Conservation (phyloP, 2,113 vertebrate species). For the Anser brachyrhynchus region DNA sequence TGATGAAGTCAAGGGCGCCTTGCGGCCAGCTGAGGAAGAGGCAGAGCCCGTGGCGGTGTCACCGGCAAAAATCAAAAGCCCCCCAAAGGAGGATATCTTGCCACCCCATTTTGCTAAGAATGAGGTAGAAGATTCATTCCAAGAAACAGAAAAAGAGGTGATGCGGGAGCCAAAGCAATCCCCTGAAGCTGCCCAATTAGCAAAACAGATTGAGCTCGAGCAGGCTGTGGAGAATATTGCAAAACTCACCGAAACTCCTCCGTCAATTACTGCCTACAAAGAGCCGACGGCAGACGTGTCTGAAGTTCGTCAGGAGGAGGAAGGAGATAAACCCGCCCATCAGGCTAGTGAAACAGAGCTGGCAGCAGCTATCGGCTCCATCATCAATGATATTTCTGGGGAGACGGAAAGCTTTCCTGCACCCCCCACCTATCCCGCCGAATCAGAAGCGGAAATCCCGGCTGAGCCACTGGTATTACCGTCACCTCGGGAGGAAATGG, state of each 20-base stretch:
- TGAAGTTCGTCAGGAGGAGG: conserved; percentile 79
- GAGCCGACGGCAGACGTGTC: conserved; percentile 76
- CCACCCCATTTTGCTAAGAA: conserved; percentile 69
- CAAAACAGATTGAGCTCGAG: conserved; percentile 92
- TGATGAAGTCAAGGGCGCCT: conserved; percentile 81
- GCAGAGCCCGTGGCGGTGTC: conserved; percentile 62
- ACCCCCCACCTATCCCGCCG: conserved; percentile 73
- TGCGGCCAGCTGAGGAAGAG: conserved; percentile 79
- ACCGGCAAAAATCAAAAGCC: conserved; percentile 73
- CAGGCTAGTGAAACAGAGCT: conserved; percentile 95
- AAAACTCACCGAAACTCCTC: conserved; percentile 86
- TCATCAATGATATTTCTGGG: conserved; percentile 88
- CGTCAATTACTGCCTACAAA: conserved; percentile 80
- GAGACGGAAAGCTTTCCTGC: conserved; percentile 88
- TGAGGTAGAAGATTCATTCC: conserved; percentile 66
- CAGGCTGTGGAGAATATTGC: conserved; percentile 96
- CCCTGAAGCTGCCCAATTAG: conserved; percentile 82
- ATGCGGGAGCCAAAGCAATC: conserved; percentile 73
- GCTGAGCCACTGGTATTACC: conserved; percentile 76
- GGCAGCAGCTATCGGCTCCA: conserved; percentile 96
- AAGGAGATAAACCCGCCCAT: conserved; percentile 88
- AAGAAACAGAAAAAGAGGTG: conserved; percentile 75
- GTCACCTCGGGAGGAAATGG: conserved; percentile 81
- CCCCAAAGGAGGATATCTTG: conserved; percentile 74
- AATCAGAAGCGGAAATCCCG: conserved; percentile 68